Base-by-base conservation (phyloP, 2,888 invertebrate species). In the Xylocampa areola region DNA sequence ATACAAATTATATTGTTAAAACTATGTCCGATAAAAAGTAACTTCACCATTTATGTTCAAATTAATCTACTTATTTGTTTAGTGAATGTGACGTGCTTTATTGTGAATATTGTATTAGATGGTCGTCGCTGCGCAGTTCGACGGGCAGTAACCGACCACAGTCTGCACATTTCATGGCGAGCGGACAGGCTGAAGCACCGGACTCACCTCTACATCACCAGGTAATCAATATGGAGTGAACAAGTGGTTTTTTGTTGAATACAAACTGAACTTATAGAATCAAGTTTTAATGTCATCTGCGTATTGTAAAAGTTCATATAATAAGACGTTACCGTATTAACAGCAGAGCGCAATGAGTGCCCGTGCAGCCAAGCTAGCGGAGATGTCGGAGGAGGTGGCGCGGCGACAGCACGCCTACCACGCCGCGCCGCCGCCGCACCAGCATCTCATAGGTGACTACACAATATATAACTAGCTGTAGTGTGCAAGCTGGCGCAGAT, bases 311-410 rank as follows among this genome's bases (percentile, higher is more conserved):
- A 25, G 8, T 1, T 10, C 25, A 25, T 25, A 25, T 21, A 11
- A 21, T 17, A 32, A 21, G 11, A 21, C 5, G 6, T 8, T 19
- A 19, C 7, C 11, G 6, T 39, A 6, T 23, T 11, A 77, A 57
- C 83, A 84, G 51, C 50, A 81, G 13, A 84, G 68, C 66, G 81
- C 84, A 0, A 87, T 87, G 73, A 86, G 72, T 32, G 86, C 85
- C 0, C 88, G 92, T 16, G 94, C 95, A 35, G 96, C 96, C 0
- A 96, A 97, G 82, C 91, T 97, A 54, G 96, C 96, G 3, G 97
- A 97, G 87, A 97, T 97, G 96, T 96, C 97, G 2, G 97, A 98
- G 79, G 97, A 97, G 82, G 96, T 97, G 7, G 88, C 96, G 58
- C 89, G 97, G 39, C 85, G 96, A 13, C 95, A 95, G 68, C 94